A percentile compares a stretch with the other conserved stretches of the same genome.
Conservation (phyloP, 1,140 invertebrate genomes). For the Cydia amplana region DNA sequence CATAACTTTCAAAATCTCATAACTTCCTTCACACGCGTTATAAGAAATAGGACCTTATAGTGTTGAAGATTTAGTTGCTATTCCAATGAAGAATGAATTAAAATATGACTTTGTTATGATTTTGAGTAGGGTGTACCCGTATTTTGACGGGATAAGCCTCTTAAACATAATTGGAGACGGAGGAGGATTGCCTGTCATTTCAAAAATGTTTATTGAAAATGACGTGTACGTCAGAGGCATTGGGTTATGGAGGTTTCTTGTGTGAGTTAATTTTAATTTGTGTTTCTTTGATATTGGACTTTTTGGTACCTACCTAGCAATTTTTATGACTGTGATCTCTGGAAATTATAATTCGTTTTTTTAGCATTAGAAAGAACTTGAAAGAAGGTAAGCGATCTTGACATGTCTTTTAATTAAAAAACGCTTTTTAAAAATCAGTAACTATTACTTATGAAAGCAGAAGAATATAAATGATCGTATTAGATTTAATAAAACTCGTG, state of each 20-base stretch:
- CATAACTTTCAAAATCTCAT: neutral
- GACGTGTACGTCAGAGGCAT: neutral
- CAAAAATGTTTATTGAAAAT: conserved; percentile 6
- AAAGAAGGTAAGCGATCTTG: too few species aligned
- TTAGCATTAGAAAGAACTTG: too few species aligned
- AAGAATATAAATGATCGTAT: too few species aligned
- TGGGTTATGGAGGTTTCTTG: neutral
- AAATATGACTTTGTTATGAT: neutral
- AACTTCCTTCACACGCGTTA: neutral
- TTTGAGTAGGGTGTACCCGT: neutral
- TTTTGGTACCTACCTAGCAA: too few species aligned
- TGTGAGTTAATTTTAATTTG: too few species aligned
- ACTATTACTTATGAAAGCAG: too few species aligned
- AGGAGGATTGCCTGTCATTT: conserved; percentile 10
- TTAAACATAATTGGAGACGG: neutral
- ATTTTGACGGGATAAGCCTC: neutral
- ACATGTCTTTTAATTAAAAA: too few species aligned
- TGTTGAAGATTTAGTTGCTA: neutral
- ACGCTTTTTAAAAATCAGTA: too few species aligned
- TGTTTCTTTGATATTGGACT: too few species aligned
- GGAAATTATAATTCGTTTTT: too few species aligned
- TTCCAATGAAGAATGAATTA: neutral
- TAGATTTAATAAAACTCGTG: too few species aligned
- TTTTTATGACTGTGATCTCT: too few species aligned
- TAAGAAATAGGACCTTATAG: neutral